Conservation (phyloP, 2,797 vertebrate genomes). For the Acipenser oxyrinchus region DNA sequence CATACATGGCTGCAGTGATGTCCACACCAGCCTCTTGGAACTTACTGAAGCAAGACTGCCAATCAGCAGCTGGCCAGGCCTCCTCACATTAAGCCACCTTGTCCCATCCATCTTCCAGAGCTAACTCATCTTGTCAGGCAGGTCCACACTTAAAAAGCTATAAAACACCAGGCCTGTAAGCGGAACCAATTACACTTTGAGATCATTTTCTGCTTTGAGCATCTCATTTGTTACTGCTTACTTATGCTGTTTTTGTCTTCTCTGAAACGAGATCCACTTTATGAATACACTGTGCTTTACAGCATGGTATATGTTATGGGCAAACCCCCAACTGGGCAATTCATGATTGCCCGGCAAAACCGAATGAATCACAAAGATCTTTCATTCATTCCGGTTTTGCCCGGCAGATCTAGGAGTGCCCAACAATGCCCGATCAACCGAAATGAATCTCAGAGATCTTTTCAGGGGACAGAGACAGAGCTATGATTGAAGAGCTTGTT, state of each 20-base stretch:
- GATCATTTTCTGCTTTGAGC: not conserved
- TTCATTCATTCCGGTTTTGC: too few species aligned
- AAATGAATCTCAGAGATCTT: too few species aligned
- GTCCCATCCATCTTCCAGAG: not conserved
- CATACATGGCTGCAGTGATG: too few species aligned
- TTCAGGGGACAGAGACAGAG: too few species aligned
- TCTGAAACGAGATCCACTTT: constrained; percentile 1
- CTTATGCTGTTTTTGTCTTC: not conserved
- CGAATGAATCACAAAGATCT: too few species aligned
- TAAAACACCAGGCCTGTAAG: not conserved
- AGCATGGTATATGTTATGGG: not conserved
- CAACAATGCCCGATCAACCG: too few species aligned
- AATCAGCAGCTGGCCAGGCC: not conserved
- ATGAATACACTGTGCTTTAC: constrained; percentile 8
- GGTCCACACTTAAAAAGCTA: not conserved
- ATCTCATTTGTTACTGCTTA: not conserved
- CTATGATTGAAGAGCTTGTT: too few species aligned
- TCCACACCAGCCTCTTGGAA: too few species aligned
- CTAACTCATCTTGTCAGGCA: not conserved
- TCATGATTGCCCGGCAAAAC: too few species aligned
- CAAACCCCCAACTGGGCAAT: too few species aligned
- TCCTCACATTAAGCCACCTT: not conserved
- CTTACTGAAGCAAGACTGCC: not conserved
- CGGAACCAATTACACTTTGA: not conserved
- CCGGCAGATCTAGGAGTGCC: too few species aligned